A percentile compares a stretch with the other conserved stretches of the same genome.
phyloP scores from a whole-genome alignment of 1,140 invertebrate genomes.

The Drosophila kepulauana region DNA sequence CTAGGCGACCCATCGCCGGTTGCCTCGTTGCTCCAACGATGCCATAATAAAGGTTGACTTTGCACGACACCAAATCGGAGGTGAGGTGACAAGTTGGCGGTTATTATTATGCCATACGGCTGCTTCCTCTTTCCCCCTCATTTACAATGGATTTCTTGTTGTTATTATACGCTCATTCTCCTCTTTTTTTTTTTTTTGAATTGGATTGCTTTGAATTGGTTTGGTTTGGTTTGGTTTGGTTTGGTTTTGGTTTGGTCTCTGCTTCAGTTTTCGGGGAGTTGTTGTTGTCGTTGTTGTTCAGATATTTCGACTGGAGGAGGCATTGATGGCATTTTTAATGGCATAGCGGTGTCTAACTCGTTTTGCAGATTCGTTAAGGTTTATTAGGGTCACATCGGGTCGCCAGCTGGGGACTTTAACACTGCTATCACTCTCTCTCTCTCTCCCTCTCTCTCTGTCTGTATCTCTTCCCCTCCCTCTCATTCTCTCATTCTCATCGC shows the following conservation, averaged over 20 bases:
- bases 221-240: constrained; percentile 50
- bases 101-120: constrained; percentile 76
- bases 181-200: constrained; percentile 35
- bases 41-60: constrained; percentile 56
- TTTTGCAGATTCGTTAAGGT: constrained; percentile 57
- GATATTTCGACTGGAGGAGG: background rate
- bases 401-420: constrained; percentile 21
- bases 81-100: constrained; percentile 76
- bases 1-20: background rate
- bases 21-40: background rate
- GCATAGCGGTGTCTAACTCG: constrained; percentile 59
- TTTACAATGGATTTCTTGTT: constrained; percentile 72
- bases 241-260: constrained; percentile 22
- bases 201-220: constrained; percentile 66
- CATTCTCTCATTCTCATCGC: background rate
- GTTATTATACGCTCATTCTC: constrained; percentile 23
- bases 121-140: constrained; percentile 23
- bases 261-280: constrained; percentile 40
- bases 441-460: constrained; percentile 2
- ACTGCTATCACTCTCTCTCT: background rate
- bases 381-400: constrained; percentile 45
- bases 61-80: constrained; percentile 29
- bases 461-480: background rate
- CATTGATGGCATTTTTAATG: constrained; percentile 79
- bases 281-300: background rate